Evolutionary conservation across 2,113 vertebrate species (phyloP), one percentile per base, ranked within the genome.

Genomic region (Pelobates fuscus): DNA sequence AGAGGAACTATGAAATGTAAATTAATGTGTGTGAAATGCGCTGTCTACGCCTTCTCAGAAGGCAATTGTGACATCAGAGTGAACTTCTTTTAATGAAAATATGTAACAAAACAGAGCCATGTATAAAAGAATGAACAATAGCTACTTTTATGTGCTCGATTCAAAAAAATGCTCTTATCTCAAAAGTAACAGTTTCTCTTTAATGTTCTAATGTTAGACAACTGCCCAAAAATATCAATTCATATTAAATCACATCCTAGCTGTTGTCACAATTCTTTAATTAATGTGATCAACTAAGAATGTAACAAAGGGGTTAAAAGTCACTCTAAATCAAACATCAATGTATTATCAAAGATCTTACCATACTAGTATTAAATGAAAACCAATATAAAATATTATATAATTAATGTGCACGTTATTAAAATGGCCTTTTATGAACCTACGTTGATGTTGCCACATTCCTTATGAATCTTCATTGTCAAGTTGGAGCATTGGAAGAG

Each of bases 371-470:
- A 49, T 49, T 20, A 55, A 55, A 55, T 55, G 52, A 55, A 23
- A 55, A 55, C 3, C 4, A 18, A 55, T 55, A 4, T 55, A 55
- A 55, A 55, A 23, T 23, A 55, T 55, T 21, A 55, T 55, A 5
- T 55, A 17, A 21, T 55, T 23, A 55, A 55, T 23, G 52, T 21
- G 52, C 52, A 5, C 52, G 6, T 17, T 55, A 23, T 55, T 55
- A 55, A 55, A 55, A 55, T 55, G n/a, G n/a, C 52, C 52, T 23
- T 55, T 55, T 23, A 20, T 55, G 52, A 55, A 6, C n/a, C 52
- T 17, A 49, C 15, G 44, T 5, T 18, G 44, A 14, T 18, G 17
- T 49, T 14, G 15, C 8, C 15, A 17, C 1, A 49, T 49, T 49
- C 37, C 12, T 49, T 49, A 18, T 49, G 44, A 18, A 49, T 12